phyloP scores from a whole-genome alignment of 2,797 vertebrate species.

The Mastacembelus armatus region DNA sequence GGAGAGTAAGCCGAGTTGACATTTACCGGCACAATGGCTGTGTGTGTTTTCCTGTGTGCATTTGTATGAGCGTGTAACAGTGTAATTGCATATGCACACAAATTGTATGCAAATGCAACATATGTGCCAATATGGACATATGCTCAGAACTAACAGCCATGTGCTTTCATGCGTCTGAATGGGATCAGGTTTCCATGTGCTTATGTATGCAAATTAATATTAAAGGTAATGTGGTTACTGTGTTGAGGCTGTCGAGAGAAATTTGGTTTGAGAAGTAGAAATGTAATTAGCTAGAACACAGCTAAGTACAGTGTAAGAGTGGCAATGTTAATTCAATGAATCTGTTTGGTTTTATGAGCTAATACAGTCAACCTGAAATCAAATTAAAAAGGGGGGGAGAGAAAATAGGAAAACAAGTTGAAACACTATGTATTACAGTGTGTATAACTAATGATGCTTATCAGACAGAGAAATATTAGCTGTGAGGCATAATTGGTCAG shows the following conservation, averaged over 20 bases:
- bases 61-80: slow-evolving; percentile 22
- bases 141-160: neutral
- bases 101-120: too few relatives aligned
- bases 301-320: slow-evolving; percentile 53
- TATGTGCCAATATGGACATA: neutral
- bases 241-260: slow-evolving; percentile 41
- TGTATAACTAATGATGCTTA: slow-evolving; percentile 18
- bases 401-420: slow-evolving; percentile 11
- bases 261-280: slow-evolving; percentile 52
- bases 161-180: neutral
- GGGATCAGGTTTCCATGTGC: slow-evolving; percentile 14
- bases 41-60: slow-evolving; percentile 18
- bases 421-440: slow-evolving; percentile 2
- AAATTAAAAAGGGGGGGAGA: slow-evolving; percentile 28
- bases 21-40: slow-evolving; percentile 40
- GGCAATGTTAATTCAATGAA: slow-evolving; percentile 61
- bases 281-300: slow-evolving; percentile 67
- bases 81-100: neutral
- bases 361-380: slow-evolving; percentile 44
- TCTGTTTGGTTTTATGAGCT: slow-evolving; percentile 35
- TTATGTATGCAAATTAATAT: slow-evolving; percentile 38
- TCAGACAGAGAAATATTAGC: neutral
- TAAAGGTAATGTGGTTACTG: slow-evolving; percentile 53
- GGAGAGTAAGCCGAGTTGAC: slow-evolving; percentile 55
- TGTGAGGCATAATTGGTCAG: neutral